Evolutionary conservation across 2,888 invertebrate species (phyloP), one percentile per base, ranked within the genome.

Genomic region (Drosophila aldrichi): DNA sequence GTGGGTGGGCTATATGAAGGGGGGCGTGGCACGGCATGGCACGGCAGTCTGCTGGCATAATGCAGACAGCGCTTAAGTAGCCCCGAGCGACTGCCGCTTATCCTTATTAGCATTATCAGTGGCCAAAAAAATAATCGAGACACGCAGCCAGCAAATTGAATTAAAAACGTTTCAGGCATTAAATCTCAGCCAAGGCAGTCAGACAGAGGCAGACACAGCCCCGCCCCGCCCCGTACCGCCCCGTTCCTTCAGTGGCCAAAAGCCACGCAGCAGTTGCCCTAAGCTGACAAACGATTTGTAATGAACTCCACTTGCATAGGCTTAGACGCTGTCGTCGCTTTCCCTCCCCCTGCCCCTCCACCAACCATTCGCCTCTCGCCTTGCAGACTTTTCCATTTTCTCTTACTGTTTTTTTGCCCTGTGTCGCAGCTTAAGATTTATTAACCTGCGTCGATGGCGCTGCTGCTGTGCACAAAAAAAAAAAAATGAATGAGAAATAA

Each of bases 241-340:
- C 36, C 14, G 36, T 20, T 14, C 57, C 12, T 63, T 55, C 62
- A 25, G 34, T 40, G 20, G 46, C 43, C 41, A n/a, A 36, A 34
- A 52, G 51, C 38, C 49, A 49, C 49, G 49, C 32, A 38, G 52
- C 49, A 52, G 20, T 60, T 32, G 34, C 44, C 56, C 74, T 87
- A 87, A 87, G 86, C 86, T 87, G 86, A 81, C 89, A 84, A 85
- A 90, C 86, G 86, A 90, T 90, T 87, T 87, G 90, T 88, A 87
- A 90, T 88, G 89, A 90, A 90, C 87, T 86, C 89, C 58, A 60
- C 73, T 78, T 72, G 76, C 73, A 71, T 70, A 62, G 71, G 83
- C 83, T 84, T 84, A 88, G 88, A 82, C 78, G 54, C 55, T 58
- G 69, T 58, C 55, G 60, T 60, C 70, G 58, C 74, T 29, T 25